Conservation (phyloP, 2,888 invertebrate genomes). For the Halictus ligatus region DNA sequence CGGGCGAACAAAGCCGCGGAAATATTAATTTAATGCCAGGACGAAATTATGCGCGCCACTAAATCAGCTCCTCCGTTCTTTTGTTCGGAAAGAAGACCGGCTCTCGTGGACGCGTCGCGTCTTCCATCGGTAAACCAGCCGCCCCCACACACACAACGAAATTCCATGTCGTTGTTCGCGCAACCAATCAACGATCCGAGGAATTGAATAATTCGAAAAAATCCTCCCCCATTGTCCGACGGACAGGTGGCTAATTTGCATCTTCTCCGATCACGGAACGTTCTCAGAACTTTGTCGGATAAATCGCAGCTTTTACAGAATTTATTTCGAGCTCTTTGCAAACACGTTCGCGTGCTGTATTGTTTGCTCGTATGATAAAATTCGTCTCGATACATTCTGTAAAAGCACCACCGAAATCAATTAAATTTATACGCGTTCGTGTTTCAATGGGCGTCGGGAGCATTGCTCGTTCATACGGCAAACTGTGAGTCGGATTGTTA, state of each 20-base stretch:
- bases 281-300: neutral
- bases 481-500: conserved; percentile 7
- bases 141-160: conserved; percentile 37
- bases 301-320: neutral
- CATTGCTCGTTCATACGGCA: neutral
- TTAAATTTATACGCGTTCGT: conserved; percentile 6
- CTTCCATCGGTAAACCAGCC: conserved; percentile 53
- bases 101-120: conserved; percentile 52
- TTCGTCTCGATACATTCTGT: neutral
- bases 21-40: conserved; percentile 70
- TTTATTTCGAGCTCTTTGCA: neutral
- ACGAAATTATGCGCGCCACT: conserved; percentile 66
- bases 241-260: neutral
- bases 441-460: neutral
- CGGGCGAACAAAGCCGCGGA: conserved; percentile 61
- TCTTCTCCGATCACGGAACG: neutral
- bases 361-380: conserved; percentile 7
- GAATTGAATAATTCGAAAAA: conserved; percentile 3
- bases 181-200: conserved; percentile 14
- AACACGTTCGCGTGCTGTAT: neutral
- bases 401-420: conserved; percentile 11
- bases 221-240: neutral
- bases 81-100: conserved; percentile 51
- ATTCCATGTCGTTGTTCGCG: conserved; percentile 37
- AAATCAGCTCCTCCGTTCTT: conserved; percentile 64